Percentiles rank a stretch among this genome's conserved stretches.
Conservation (phyloP, 2,888 invertebrate genomes). For the Tetropium fuscum region DNA sequence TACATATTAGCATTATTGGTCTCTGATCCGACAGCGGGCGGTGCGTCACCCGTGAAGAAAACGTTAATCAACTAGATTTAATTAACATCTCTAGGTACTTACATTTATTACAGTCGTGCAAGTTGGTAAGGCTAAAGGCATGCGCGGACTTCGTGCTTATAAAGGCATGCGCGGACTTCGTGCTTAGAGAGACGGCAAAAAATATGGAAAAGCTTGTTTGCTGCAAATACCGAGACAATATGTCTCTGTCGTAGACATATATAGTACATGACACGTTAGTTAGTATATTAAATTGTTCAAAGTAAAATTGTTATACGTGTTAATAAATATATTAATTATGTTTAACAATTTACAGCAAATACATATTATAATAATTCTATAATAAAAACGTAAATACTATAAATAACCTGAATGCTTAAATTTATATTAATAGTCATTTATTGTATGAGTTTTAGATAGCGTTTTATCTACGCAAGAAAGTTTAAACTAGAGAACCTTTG, state of each 20-base stretch:
- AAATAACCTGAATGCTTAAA: too few species aligned
- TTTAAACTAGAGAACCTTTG: too few species aligned
- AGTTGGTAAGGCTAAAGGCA: neutral
- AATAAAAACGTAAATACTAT: too few species aligned
- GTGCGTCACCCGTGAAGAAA: conserved; percentile 14
- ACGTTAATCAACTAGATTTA: conserved; percentile 18
- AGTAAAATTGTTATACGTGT: too few species aligned
- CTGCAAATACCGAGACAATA: conserved; percentile 10
- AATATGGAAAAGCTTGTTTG: neutral
- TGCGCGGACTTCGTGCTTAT: conserved; percentile 3
- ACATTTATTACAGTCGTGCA: conserved; percentile 3
- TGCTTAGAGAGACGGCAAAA: neutral
- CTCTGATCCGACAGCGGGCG: conserved; percentile 37
- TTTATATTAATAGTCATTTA: too few species aligned
- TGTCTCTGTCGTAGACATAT: neutral
- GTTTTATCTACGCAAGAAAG: too few species aligned
- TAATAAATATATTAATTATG: too few species aligned
- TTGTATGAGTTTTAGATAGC: too few species aligned
- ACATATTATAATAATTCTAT: too few species aligned
- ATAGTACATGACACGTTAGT: conserved; percentile 7
- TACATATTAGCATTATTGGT: conserved; percentile 33
- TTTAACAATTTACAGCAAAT: too few species aligned
- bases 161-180: too few species aligned
- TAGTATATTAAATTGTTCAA: too few species aligned
- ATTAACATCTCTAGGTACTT: conserved; percentile 14